Base-by-base conservation (phyloP, 2,888 invertebrate species). In the Fabriciana adippe region DNA sequence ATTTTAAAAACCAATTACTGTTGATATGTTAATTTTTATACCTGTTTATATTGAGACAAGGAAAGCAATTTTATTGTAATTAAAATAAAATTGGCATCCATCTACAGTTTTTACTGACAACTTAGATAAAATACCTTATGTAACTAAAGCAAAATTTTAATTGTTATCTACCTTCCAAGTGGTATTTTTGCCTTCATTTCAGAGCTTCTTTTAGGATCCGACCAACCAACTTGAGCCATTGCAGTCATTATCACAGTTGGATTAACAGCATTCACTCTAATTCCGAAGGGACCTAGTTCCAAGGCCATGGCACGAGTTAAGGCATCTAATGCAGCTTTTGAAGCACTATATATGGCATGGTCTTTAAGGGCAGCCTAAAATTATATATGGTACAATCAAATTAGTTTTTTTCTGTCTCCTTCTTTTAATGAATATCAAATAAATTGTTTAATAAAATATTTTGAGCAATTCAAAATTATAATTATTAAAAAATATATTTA, bases 211-310 rank as follows among this genome's bases (percentile, higher is more conserved):
- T 81, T 91, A 0, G 97, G 96, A 80, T 98, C 96, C n/a, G 96
- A 94, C 99, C 99, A 99, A 50, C 95, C 95, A 1, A 94, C 88
- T 79, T 93, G 94, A 0, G 97, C 98, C 98, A 99, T 97, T 75
- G 96, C 96, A 0, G 99, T 99, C 93, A 98, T 93, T 18, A 97
- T 97, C 0, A 99, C 98, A 0, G 99, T 99, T 0, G 99, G 99
- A 85, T 98, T 98, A 0, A 99, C 96, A 64, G 95, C 94, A 87
- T 99, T 99, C 0, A 98, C 97, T 67, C 99, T 94, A 75, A 99
- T 99, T 31, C 95, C 95, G 74, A 96, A 93, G 0, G 95, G 95
- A 0, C 98, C 99, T 16, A 98, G 93, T 87, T 99, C 99, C 41
- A 97, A 83, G 0, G 99, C 98, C 94, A 98, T 95, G 0, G 95